Conservation (phyloP, 2,888 invertebrate species). For the Morinoia aosen region DNA sequence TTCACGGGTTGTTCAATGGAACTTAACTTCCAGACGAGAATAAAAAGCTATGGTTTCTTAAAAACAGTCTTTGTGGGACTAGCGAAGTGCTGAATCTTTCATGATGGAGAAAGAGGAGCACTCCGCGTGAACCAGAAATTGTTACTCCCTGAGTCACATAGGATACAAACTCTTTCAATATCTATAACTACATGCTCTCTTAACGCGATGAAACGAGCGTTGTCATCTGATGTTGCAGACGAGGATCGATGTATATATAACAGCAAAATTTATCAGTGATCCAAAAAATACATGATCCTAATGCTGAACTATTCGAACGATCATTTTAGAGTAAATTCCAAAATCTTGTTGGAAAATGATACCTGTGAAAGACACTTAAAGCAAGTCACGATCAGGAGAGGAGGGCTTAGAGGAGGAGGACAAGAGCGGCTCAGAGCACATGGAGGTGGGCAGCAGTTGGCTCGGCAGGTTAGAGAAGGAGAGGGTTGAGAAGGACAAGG, state of each 20-base stretch:
- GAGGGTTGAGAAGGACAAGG: neutral
- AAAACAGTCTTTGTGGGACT: neutral
- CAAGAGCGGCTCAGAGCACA: neutral
- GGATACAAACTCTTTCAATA: neutral
- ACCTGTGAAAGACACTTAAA: neutral
- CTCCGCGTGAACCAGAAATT: neutral
- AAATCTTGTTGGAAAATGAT: neutral
- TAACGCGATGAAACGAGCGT: neutral
- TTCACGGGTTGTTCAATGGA: neutral
- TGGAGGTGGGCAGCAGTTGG: constrained; percentile 6
- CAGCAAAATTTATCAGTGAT: neutral
- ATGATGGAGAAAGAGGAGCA: neutral
- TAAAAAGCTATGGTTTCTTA: neutral
- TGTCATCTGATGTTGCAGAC: neutral
- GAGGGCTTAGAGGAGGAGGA: neutral
- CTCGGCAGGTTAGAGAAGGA: neutral
- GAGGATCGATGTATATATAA: too few species aligned
- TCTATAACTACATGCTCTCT: neutral
- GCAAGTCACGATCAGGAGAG: neutral
- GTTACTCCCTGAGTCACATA: neutral
- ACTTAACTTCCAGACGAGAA: neutral
- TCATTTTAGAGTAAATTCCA: neutral
- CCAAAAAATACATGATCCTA: neutral
- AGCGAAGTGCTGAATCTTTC: neutral
- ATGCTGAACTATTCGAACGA: neutral